Evolutionary conservation across 2,113 vertebrate genomes (phyloP).

Genomic region (Tinamus guttatus): DNA sequence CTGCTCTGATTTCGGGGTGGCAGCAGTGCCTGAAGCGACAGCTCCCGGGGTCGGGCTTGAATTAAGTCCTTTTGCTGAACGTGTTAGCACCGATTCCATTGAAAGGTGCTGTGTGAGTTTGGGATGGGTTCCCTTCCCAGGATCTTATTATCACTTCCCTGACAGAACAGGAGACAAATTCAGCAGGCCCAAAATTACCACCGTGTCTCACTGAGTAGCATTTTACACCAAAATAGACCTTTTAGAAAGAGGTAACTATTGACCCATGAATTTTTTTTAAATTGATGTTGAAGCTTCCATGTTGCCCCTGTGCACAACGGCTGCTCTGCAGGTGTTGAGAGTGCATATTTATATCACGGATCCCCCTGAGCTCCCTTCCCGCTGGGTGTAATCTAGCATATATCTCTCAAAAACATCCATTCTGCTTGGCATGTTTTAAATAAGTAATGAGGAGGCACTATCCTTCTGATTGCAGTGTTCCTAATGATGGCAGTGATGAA

Average conservation of each 20-base stretch:
- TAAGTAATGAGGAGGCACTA: constrained; percentile 8
- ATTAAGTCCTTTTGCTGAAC: background rate
- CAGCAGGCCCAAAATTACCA: background rate
- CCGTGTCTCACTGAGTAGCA: background rate
- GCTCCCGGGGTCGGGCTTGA: fast-evolving
- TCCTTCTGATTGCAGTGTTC: background rate
- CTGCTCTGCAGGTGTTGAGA: background rate
- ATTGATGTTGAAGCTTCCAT: background rate
- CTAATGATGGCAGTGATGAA: background rate
- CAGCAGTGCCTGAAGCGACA: background rate
- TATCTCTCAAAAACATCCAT: background rate
- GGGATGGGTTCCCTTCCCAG: background rate
- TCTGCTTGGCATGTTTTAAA: background rate
- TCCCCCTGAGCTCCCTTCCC: background rate
- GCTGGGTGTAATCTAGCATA: background rate
- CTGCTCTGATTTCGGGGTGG: fast-evolving
- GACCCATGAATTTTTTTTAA: background rate
- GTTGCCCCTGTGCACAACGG: fast-evolving
- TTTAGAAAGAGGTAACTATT: background rate
- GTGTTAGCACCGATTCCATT: fast-evolving
- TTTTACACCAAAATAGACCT: background rate
- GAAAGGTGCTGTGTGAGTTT: fast-evolving
- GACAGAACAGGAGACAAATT: fast-evolving
- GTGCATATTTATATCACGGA: background rate
- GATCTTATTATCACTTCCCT: background rate